A percentile compares a stretch with the other conserved stretches of the same genome.
Conservation (phyloP, 2,797 vertebrate species). For the Knipowitschia caucasica region DNA sequence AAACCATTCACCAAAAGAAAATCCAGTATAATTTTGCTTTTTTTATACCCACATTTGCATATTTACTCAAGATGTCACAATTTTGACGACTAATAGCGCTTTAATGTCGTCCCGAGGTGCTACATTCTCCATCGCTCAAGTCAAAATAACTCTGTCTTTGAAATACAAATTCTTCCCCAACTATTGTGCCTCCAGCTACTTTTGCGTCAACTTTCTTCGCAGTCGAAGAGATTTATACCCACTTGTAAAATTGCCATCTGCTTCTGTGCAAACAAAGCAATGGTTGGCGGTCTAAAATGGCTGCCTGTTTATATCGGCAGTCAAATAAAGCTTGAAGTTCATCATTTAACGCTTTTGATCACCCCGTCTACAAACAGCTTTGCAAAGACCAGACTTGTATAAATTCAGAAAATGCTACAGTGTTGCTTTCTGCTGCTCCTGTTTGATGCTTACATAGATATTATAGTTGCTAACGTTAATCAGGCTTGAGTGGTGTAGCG, state of each 20-base stretch:
- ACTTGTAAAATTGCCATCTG: constrained; percentile 58
- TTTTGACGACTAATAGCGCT: neutral
- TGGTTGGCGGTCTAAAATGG: constrained; percentile 28
- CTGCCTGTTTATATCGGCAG: constrained; percentile 42
- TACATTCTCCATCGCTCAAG: constrained; percentile 6
- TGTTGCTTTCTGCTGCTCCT: no score
- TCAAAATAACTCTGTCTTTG: constrained; percentile 30
- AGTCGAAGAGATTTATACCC: constrained; percentile 44
- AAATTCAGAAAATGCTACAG: constrained; percentile 5
- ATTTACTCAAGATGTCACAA: constrained; percentile 4
- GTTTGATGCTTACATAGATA: no score
- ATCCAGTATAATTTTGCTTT: neutral
- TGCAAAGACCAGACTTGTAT: constrained; percentile 6
- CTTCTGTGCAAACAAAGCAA: constrained; percentile 54
- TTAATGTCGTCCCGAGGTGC: constrained; percentile 2
- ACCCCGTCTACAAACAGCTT: constrained; percentile 15
- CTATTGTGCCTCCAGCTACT: constrained; percentile 20
- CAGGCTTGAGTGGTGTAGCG: no score
- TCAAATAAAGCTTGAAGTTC: constrained; percentile 39
- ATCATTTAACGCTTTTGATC: constrained; percentile 38
- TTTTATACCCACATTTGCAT: constrained; percentile 1
- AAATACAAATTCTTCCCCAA: constrained; percentile 21
- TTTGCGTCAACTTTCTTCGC: constrained; percentile 28
- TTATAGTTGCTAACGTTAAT: no score
- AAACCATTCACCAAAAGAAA: neutral